Evolutionary conservation across 2,797 vertebrate species (phyloP), one percentile per base, ranked within the genome.

Genomic region (Alauda arvensis): DNA sequence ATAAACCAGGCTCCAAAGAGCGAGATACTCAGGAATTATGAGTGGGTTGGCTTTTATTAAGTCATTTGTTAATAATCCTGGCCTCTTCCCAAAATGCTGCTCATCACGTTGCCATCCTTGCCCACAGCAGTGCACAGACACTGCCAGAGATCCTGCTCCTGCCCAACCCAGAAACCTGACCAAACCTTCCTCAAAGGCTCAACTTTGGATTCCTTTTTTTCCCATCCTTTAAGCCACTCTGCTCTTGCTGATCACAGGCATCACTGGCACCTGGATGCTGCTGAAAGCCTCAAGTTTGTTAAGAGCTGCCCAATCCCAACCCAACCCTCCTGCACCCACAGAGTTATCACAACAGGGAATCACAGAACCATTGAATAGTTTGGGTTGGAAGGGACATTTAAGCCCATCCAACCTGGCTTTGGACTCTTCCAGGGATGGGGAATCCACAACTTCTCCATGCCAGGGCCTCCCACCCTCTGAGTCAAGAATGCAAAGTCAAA

Each of bases 21-120:
- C 5, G 23, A 78, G n/a, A 39, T 13, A 13, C 19, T 9, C 31
- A 12, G 34, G n/a, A 57, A 46, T 26, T 24, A 6, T 16, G 42
- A 42, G 46, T 14, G 31, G n/a, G 28, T 39, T 75, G 65, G 46
- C 1, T 69, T 85, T 77, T 60, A 42, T 61, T 79, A 8, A 70
- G 60, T 31, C 4, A 48, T 42, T 70, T 78, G 59, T 28, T 83
- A 75, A 31, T 18, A 68, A 77, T 14, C 37, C 82, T 75, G 78
- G 78, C 65, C 23, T 51, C 46, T 70, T 56, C 46, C 82, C 78
- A 61, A 82, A 69, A 34, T 6, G n/a, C 29, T n/a, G 24, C 33
- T 4, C 25, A n/a, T 14, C 0, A 1, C 8, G 2, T 48, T 70
- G 29, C 39, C 88, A 70, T 15, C 83, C 55, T 63, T 0, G 0